Evolutionary conservation across 2,797 vertebrate species (phyloP).

Genomic region (Anas flavirostris): DNA sequence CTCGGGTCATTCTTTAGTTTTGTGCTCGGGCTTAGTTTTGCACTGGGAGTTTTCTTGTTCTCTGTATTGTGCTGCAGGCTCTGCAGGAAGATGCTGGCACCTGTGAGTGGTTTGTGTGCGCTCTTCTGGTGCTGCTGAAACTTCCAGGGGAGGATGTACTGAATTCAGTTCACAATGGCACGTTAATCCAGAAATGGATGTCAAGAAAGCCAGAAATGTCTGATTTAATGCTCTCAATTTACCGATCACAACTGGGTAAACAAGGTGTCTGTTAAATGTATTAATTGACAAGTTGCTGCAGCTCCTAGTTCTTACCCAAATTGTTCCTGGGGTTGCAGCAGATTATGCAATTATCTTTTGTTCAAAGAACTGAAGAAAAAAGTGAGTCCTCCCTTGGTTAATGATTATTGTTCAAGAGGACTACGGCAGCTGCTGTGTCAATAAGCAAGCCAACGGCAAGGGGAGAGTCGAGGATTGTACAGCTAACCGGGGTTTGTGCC

Average conservation of each 20-base stretch:
- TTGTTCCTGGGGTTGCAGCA: not conserved
- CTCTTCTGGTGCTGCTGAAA: not conserved
- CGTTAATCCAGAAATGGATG: not conserved
- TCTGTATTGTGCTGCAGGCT: not conserved
- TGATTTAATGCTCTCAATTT: not conserved
- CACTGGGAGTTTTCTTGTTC: not conserved
- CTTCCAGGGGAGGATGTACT: not conserved
- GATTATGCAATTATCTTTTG: not conserved
- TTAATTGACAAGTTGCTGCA: not conserved
- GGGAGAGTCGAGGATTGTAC: not conserved
- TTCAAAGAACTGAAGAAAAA: not conserved
- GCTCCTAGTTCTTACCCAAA: not conserved
- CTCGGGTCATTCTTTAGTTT: rapidly evolving
- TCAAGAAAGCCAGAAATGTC: not conserved
- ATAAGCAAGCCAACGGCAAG: not conserved
- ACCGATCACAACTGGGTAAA: rapidly evolving
- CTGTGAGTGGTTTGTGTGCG: rapidly evolving
- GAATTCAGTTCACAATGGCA: not conserved
- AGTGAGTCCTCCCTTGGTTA: not conserved
- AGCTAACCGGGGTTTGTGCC: rapidly evolving
- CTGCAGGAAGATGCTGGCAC: not conserved
- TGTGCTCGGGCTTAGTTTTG: not conserved
- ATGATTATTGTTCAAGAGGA: not conserved
- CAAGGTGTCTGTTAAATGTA: not conserved
- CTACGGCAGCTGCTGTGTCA: not conserved